phyloP scores from a whole-genome alignment of 2,113 vertebrate species.

The Calyptommatus sinebrachiatus region DNA sequence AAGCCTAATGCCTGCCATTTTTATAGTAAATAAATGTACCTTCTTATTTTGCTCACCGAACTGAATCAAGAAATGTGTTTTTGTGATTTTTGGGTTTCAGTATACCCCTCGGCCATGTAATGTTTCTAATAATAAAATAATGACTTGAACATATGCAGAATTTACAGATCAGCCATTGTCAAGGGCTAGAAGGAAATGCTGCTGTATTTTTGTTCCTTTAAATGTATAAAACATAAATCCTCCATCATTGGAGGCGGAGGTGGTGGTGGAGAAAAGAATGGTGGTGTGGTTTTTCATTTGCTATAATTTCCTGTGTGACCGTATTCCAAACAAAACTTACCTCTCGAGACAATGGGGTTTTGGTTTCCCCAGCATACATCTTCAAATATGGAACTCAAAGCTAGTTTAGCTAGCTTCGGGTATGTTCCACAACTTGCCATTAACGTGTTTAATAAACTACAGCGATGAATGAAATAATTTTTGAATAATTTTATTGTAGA shows the following conservation, averaged over 20 bases:
- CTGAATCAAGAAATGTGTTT: constrained; percentile 20
- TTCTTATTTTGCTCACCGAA: constrained; percentile 12
- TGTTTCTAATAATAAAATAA: constrained; percentile 51
- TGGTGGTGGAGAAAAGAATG: constrained; percentile 55
- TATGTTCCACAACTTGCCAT: constrained; percentile 67
- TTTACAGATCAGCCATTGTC: constrained; percentile 64
- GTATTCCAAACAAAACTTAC: constrained; percentile 72
- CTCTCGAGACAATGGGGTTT: constrained; percentile 73
- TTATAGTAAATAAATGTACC: not conserved
- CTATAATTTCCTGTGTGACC: constrained; percentile 77
- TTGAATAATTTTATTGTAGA: constrained; percentile 77
- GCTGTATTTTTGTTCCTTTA: constrained; percentile 69
- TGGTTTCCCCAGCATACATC: constrained; percentile 59
- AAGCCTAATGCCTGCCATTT: no score
- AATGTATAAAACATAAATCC: constrained; percentile 75
- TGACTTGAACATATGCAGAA: constrained; percentile 47
- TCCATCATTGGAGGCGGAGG: constrained; percentile 55
- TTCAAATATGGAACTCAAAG: constrained; percentile 58
- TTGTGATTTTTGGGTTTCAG: constrained; percentile 30
- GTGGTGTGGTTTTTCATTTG: constrained; percentile 84
- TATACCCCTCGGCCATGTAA: constrained; percentile 25
- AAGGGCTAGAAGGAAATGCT: constrained; percentile 52
- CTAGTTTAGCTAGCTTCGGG: constrained; percentile 64
- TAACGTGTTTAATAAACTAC: constrained; percentile 77
- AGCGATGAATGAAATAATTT: constrained; percentile 77